phyloP scores from a whole-genome alignment of 2,113 vertebrate species.

The Cariama cristata region DNA sequence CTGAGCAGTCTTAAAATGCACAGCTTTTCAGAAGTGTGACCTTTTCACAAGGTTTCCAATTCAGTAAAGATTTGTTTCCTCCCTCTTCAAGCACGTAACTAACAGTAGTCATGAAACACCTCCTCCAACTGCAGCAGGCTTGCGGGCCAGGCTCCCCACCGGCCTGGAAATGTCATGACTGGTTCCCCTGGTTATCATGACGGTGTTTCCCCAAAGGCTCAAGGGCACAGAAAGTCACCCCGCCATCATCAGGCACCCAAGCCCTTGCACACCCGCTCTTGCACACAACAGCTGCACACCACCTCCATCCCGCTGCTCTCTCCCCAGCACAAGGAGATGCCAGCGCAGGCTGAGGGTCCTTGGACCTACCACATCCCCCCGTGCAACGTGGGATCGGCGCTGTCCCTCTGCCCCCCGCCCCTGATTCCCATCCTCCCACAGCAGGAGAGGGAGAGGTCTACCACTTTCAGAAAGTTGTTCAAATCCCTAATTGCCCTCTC shows the following conservation, averaged over 20 bases:
- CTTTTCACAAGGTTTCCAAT: slow-evolving; percentile 70
- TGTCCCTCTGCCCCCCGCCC: fast-evolving
- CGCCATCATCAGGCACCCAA: neutral
- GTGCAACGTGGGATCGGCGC: fast-evolving
- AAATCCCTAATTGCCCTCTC: neutral
- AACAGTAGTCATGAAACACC: slow-evolving; percentile 51
- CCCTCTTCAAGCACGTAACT: slow-evolving; percentile 33
- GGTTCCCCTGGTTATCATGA: neutral
- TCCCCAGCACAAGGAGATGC: neutral
- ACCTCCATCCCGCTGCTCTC: neutral
- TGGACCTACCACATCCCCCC: neutral
- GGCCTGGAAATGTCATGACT: slow-evolving; percentile 7
- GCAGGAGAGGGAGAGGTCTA: neutral
- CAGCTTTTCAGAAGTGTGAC: slow-evolving; percentile 67
- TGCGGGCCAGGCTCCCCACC: neutral
- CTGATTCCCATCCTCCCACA: fast-evolving
- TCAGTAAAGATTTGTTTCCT: slow-evolving; percentile 64
- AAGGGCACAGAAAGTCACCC: neutral
- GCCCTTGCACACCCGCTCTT: neutral
- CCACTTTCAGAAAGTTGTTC: neutral
- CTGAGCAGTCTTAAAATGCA: slow-evolving; percentile 64
- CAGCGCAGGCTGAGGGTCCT: neutral
- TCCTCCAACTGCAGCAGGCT: slow-evolving; percentile 18
- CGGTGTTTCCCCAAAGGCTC: neutral
- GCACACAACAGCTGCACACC: neutral